A percentile compares a stretch with the other conserved stretches of the same genome.
Evolutionary conservation across 2,888 invertebrate genomes (phyloP).

Genomic region (Mellilla xanthometata): DNA sequence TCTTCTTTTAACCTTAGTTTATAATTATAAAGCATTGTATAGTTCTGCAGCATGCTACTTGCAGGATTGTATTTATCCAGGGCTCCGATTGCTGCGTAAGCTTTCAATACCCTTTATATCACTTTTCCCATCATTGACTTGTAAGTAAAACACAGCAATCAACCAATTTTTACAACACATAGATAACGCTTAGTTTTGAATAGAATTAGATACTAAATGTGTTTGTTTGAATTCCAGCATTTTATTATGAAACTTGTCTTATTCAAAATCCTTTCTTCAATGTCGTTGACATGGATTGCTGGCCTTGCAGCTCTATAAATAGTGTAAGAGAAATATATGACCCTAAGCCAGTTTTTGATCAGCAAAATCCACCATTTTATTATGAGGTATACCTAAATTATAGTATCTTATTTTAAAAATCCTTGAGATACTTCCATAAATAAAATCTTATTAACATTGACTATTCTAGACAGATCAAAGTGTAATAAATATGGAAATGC

Average conservation of each 20-base stretch:
- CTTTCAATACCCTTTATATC: slow-evolving; percentile 90
- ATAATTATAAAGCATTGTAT: slow-evolving; percentile 85
- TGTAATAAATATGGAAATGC: slow-evolving; percentile 73
- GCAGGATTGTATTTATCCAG: slow-evolving; percentile 92
- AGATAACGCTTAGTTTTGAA: too few relatives aligned
- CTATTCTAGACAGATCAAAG: slow-evolving; percentile 81
- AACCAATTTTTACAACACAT: too few relatives aligned
- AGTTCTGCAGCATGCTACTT: slow-evolving; percentile 87
- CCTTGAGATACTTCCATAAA: neutral
- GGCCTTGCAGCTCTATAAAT: slow-evolving; percentile 89
- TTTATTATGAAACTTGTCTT: slow-evolving; percentile 93
- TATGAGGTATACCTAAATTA: slow-evolving; percentile 76
- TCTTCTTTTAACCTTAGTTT: slow-evolving; percentile 38
- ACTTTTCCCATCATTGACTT: slow-evolving; percentile 87
- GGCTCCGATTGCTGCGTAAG: slow-evolving; percentile 87
- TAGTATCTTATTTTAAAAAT: neutral
- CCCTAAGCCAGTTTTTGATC: slow-evolving; percentile 59
- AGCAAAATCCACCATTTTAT: slow-evolving; percentile 75
- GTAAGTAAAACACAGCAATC: slow-evolving; percentile 62
- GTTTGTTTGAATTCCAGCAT: slow-evolving; percentile 75
- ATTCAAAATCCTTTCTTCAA: slow-evolving; percentile 92
- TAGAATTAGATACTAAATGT: neutral
- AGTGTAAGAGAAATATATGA: slow-evolving; percentile 86
- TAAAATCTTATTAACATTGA: neutral
- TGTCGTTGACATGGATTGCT: slow-evolving; percentile 92